phyloP scores from a whole-genome alignment of 2,113 vertebrate genomes.

The Clarias macrocephalus region DNA sequence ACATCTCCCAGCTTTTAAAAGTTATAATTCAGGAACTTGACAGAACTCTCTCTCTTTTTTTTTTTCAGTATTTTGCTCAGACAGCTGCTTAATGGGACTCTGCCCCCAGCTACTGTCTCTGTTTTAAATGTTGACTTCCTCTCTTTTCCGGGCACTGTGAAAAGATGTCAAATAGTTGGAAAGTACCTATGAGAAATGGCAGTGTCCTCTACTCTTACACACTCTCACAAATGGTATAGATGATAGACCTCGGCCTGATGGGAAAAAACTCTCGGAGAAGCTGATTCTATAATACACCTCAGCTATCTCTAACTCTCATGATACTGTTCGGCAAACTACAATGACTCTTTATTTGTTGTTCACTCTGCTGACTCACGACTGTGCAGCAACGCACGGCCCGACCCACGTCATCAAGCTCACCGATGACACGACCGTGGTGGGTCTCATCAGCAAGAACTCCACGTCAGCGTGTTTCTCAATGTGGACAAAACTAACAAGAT shows the following conservation, averaged over 20 bases:
- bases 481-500: no score
- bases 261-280: background rate
- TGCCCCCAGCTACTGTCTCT: background rate
- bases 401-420: no score
- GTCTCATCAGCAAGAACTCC: no score
- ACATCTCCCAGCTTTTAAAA: background rate
- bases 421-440: no score
- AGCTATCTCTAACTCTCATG: background rate
- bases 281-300: background rate
- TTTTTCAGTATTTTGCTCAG: background rate
- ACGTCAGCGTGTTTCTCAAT: no score
- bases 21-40: background rate
- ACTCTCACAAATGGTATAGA: background rate
- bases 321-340: background rate
- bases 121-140: background rate
- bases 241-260: background rate
- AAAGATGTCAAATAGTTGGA: slow-evolving; percentile 6
- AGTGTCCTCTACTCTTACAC: background rate
- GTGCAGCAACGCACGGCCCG: no score
- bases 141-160: background rate
- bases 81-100: slow-evolving; percentile 20
- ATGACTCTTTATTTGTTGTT: background rate
- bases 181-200: background rate
- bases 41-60: background rate
- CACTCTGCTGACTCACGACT: no score